Base-by-base conservation (phyloP, 2,888 invertebrate genomes). In the Mechanitis messenoides region DNA sequence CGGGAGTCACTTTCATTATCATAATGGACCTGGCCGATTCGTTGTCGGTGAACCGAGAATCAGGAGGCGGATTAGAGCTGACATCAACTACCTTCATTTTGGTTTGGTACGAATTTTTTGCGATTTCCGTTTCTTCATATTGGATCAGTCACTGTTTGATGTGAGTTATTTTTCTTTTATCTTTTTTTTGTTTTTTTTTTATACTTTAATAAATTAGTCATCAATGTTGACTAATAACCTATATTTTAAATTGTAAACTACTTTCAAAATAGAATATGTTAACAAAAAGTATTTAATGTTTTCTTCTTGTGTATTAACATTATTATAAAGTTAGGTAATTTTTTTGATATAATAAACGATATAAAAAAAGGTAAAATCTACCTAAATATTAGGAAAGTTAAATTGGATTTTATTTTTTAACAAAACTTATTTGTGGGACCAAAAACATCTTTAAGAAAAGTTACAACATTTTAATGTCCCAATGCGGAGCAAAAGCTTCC, bases 1-100 rank as follows among this genome's bases (percentile, higher is more conserved):
- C 89, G 87, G 87, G 84, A 88, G 83, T 87, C 87, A 84, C 84
- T 88, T 87, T 90, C 87, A 89, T 89, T 88, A 88, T 79, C 89
- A 89, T 89, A 89, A 89, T 87, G 87, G 88, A 85, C 84, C 79
- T 80, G 81, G 84, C 80, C 83, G 84, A 86, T 87, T 87, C 85
- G 87, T 87, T 86, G 84, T 83, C 80, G 84, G 85, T 81, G 82
- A 84, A 77, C 83, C 79, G 74, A 77, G 76, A 79, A 81, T 81
- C 50, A 50, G 31, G 11, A 28, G 31, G 9, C 50, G 80, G 80
- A 83, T 85, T 75, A 79, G 69, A 69, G 75, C 78, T 78, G 78
- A 78, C 79, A 74, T 80, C 83, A 71, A 69, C 63, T 64, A 61
- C 57, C 56, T 62, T 59, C 54, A 56, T 63, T 65, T 68, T 64